Evolutionary conservation across 2,888 invertebrate species (phyloP), one percentile per base, ranked within the genome.

Genomic region (Epinotia ramella): DNA sequence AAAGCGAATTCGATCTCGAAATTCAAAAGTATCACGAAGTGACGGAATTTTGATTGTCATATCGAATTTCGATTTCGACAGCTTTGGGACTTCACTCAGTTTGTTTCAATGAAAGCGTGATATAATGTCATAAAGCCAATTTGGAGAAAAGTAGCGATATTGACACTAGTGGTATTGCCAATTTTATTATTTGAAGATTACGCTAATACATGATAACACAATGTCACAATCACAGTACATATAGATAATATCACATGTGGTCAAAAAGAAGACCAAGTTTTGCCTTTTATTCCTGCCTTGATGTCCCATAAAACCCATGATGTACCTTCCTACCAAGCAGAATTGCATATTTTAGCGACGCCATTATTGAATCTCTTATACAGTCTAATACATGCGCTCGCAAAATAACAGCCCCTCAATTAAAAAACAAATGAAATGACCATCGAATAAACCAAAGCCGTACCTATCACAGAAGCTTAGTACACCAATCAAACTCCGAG

Each of bases 371-470:
- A n/a, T 7, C 53, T 6, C 13, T 49, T 16, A 16, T 49, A 16
- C 49, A 49, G 16, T n/a, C 49, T 49, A 49, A 53, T 16, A 13
- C 4, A 2, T 59, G 13, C 59, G 59, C 59, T 59, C 16, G 12
- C 24, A 59, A 13, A 59, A 57, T 12, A 57, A 13, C 59, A 13
- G 9, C 44, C 68, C 44, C 44, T 24, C 2, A 11, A 20, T 68
- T 68, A 57, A 66, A 53, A 73, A 69, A 76, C 75, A 78, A 71
- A 77, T 66, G 69, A 78, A 71, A 77, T 66, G 69, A 63, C 63
- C 67, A 62, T 82, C 81, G 71, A 77, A 79, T 71, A 73, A 82
- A 83, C 81, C 79, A 78, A 82, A 85, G 81, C 81, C 82, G 83
- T 53, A n/a, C n/a, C n/a, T n/a, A 67, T 59, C 24, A 73, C 56